Percentiles rank a stretch among this genome's conserved stretches.
Conservation (phyloP, 2,113 vertebrate genomes). For the Ifrita kowaldi region DNA sequence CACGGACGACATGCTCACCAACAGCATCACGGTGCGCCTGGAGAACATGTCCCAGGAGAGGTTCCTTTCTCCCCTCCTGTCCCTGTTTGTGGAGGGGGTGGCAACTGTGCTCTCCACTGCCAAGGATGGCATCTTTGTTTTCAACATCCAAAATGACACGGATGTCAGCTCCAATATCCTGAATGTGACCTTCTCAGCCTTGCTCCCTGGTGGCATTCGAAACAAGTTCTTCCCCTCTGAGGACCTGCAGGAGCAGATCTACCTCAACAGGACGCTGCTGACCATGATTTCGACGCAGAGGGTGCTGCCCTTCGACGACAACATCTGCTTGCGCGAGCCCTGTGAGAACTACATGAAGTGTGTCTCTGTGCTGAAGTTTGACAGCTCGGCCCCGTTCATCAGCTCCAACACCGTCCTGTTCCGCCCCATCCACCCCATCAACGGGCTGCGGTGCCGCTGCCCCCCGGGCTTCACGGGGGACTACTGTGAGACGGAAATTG, state of each 20-base stretch:
- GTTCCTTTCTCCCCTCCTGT: conserved; percentile 91
- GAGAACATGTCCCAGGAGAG: conserved; percentile 98
- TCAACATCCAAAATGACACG: conserved; percentile 94
- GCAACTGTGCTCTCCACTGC: conserved; percentile 88
- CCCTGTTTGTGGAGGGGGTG: conserved; percentile 89
- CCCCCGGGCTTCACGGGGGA: conserved; percentile 90
- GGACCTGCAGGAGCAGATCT: conserved; percentile 95
- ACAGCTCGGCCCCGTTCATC: conserved; percentile 93
- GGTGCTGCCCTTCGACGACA: conserved; percentile 95
- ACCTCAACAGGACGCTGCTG: conserved; percentile 91
- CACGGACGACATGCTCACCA: conserved; percentile 95
- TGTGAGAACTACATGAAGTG: conserved; percentile 99
- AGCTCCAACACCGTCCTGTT: conserved; percentile 91
- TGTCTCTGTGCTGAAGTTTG: conserved; percentile 91
- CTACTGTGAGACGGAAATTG: conserved; percentile 94
- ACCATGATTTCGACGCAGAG: conserved; percentile 86
- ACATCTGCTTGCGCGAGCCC: conserved; percentile 93
- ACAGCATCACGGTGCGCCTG: conserved; percentile 96
- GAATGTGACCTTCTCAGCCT: conserved; percentile 92
- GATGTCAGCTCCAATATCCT: conserved; percentile 90
- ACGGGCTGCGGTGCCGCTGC: conserved; percentile 91
- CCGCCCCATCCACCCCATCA: conserved; percentile 94
- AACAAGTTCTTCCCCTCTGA: conserved; percentile 89
- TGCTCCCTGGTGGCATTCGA: conserved; percentile 81
- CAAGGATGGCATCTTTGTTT: conserved; percentile 88